Evolutionary conservation across 2,888 invertebrate genomes (phyloP), one percentile per base, ranked within the genome.

Genomic region (Euphydryas editha): DNA sequence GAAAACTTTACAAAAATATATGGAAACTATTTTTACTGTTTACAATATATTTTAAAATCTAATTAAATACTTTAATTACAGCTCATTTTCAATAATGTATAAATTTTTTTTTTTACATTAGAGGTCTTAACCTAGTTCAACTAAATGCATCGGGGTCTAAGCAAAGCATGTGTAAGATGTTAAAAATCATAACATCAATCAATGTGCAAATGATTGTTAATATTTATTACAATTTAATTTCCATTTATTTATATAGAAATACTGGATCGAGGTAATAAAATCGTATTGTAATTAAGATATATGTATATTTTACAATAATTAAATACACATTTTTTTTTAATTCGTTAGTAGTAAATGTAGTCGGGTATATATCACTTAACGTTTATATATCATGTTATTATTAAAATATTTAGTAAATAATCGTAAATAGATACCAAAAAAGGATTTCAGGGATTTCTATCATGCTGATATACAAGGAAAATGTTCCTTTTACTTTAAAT

Each of bases 101-200:
- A 30, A 7, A 30, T 39, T 39, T 13, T 10, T 10, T 1, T 39
- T 39, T 11, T 39, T 3, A 15, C 1, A 39, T 3, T 10, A 13
- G 15, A 11, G 13, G 13, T 13, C 3, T 51, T 8, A 1, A 24
- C 3, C 10, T 21, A 24, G 44, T 67, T 67, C 63, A 67, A 67
- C 59, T 67, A 67, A 67, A 67, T 42, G 55, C 57, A 64, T 46
- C 59, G 59, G 55, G 62, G 59, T 62, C 42, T 54, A 70, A 70
- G 70, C 68, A 59, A 70, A 70, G 68, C 70, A 24, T 54, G 59
- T 59, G 62, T 49, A 39, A 47, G 42, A 59, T 65, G 67, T 65
- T 67, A 67, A 61, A n/a, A 64, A 37, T 49, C 30, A 63, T 63
- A 46, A 54, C 39, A 44, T 46, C 37, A 60, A 30, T 39, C 57